Evolutionary conservation across 2,113 vertebrate genomes (phyloP), one percentile per base, ranked within the genome.

Genomic region (Micronycteris hirsuta): DNA sequence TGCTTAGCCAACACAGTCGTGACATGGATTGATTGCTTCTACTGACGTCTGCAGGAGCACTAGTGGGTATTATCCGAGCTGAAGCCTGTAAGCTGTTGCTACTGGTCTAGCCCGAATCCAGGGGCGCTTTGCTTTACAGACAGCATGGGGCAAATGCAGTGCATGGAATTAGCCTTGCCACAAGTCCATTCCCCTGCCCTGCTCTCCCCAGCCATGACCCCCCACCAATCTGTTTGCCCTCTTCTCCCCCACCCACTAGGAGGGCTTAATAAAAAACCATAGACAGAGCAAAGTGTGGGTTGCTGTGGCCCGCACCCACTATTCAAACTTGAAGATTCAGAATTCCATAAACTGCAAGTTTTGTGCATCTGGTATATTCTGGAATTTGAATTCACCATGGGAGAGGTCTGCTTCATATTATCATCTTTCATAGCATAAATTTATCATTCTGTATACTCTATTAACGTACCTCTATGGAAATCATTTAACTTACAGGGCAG

Each of bases 361-460:
- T 89, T 86, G 68, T 95, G 71, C 67, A 33, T 38, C 17, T 74
- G 17, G 71, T 81, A 19, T 91, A 26, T 89, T 94, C 36, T 73
- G 92, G 52, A 86, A 89, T 86, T 93, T 86, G 70, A 96, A 77
- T 33, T 88, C 41, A 38, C 9, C 5, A 2, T 19, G 22, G 26
- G 17, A 5, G 5, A 71, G 20, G 14, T 81, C 92, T 96, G 81
- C 65, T 97, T 58, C 58, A 41, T 65, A 70, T 96, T 92, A 76
- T 15, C 54, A 65, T 89, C 52, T 85, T 92, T 94, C 78, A 73
- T 49, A 88, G 45, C 65, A 63, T 16, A 92, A 26, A 82, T 70
- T 89, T 91, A 63, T 52, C 81, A 82, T 92, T 73, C n/a, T 76
- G 28, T 61, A n/a, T 71, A 52, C 43, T 49, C 45, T 38, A 43